Base-by-base conservation (phyloP, 2,113 vertebrate species). In the Galeopterus variegatus region DNA sequence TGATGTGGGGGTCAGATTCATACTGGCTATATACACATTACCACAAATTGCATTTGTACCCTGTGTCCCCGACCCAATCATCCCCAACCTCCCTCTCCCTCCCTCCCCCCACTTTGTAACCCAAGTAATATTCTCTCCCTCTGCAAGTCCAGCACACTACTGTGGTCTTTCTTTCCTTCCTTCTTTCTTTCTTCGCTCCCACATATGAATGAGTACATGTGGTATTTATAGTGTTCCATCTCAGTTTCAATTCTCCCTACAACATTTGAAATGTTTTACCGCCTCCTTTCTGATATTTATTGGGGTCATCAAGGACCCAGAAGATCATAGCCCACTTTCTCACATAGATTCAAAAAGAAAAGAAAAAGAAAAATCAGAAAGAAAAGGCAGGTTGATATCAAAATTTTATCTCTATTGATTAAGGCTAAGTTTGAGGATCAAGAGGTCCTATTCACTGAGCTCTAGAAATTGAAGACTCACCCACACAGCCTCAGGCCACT, bases 311-410 rank as follows among this genome's bases (percentile, higher is more conserved):
- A 54, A 79, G 45, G 11, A 50, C 13, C 7, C 31, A 72, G 5
- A 5, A 58, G 75, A 79, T 84, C 11, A 52, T 17, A 83, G 17
- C 13, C 13, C 4, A 65, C 10, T 36, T 90, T 13, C 15, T 62
- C 28, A 65, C 1, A 1, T 48, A 36, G 60, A 62, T 94, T 72
- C 13, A 19, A 79, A 95, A 88, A 36, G 76, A 69, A 54, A 87
- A 19, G 79, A 95, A 88, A 36, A 82, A 69, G 62, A 87, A 77
- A 77, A 62, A 70, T 52, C 36, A 45, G 62, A 79, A 94, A 13
- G 24, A 77, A 83, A 62, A 41, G 33, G 6, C 10, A 31, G 33
- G 8, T 76, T 45, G 52, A 36, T 70, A 80, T 67, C 21, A 88
- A 77, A 65, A 77, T 67, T 62, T 8, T 62, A 80, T 50, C 18